Base-by-base conservation (phyloP, 92 coral and sea anemone genomes). In the Ricordea florida region DNA sequence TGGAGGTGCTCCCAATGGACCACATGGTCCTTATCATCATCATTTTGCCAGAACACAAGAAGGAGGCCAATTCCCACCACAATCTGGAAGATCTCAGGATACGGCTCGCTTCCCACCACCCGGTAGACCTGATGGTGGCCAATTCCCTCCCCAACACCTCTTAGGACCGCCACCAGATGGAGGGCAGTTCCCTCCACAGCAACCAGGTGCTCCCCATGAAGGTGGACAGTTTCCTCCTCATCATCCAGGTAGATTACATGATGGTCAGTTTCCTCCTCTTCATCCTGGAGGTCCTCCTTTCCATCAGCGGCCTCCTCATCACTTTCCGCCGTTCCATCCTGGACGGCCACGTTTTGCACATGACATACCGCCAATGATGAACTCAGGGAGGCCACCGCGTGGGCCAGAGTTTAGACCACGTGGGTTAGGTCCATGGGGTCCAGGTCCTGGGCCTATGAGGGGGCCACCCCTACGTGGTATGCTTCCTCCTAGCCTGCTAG, bases 391-490 rank as follows among this genome's bases (percentile, higher is more conserved):
- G 53, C 77, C 71, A 20, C 83, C 78, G n/a, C 83, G 83, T 66
- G 83, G 78, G 13, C 83, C 66, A 2, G 82, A 74, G 33, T 56
- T 42, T 44, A 68, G 72, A 4, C 57, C 68, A 5, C 79, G 71
- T 3, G 85, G 49, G 23, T 59, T 64, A 16, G 84, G 87, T 32
- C 93, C 93, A 15, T 87, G 98, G 90, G 92, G 91, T 8, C 87
- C 84, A 8, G 96, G 86, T 2, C 92, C 81, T 18, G 65, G 79
- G 5, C 88, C 85, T 23, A 66, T 81, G 85, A 73, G 91, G 56
- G 94, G 93, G 21, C 88, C 86, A 27, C 69, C 84, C 15, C 91
- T 80, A 1, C 86, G 65, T 52, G 73, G 66, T 0, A 38, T 57
- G 36, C 87, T 79, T 6, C 69, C 50, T 5, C 88, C 88, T n/a